Evolutionary conservation across 1,140 invertebrate genomes (phyloP).

Genomic region (Pomacea maculata): DNA sequence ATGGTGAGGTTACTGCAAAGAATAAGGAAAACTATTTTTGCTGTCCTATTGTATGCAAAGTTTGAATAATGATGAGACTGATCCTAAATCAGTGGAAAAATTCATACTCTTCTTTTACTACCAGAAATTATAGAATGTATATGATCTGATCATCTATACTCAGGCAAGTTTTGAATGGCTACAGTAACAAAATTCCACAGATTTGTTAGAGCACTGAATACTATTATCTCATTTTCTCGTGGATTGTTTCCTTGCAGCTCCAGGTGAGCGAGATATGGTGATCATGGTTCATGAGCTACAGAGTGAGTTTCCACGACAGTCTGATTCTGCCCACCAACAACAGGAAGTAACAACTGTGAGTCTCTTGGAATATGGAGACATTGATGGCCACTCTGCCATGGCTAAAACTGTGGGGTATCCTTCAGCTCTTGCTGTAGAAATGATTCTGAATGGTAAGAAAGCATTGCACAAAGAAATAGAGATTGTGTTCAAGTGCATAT

Average conservation of each 20-base stretch:
- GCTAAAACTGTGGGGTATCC: constrained; percentile 96
- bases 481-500: neutral
- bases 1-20: neutral
- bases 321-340: neutral
- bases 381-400: constrained; percentile 91
- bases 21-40: too few relatives aligned
- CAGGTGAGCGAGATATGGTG: constrained; percentile 1
- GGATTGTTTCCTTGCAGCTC: neutral
- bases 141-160: too few relatives aligned
- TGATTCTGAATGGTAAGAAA: constrained; percentile 89
- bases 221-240: neutral
- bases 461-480: neutral
- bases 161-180: too few relatives aligned
- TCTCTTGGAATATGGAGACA: constrained; percentile 91
- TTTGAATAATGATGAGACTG: too few relatives aligned
- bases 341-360: constrained; percentile 70
- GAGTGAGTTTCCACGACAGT: neutral
- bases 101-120: too few relatives aligned
- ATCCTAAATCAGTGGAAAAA: too few relatives aligned
- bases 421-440: constrained; percentile 94
- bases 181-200: neutral
- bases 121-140: too few relatives aligned
- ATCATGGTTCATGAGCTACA: neutral
- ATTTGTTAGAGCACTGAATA: neutral
- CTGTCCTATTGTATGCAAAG: too few relatives aligned